Conservation (phyloP, 2,113 vertebrate species). For the Anthoscopus minutus region DNA sequence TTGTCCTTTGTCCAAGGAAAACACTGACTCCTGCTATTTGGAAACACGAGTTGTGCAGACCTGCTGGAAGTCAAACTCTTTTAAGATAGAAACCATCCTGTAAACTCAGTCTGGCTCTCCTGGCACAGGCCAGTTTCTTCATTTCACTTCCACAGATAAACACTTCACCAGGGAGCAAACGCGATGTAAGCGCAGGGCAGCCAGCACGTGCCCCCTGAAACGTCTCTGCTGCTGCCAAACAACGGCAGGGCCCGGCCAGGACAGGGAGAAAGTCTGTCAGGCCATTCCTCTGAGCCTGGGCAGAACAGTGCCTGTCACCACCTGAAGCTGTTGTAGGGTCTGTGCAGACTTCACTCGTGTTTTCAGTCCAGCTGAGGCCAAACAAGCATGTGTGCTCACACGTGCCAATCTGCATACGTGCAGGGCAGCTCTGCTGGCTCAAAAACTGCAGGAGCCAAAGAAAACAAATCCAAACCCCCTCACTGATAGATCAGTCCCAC, state of each 20-base stretch:
- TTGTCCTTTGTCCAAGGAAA: slow-evolving; percentile 29
- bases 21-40: not conserved
- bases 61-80: not conserved
- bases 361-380: not conserved
- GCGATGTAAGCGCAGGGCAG: not conserved
- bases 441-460: not conserved
- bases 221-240: not conserved
- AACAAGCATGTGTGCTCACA: not conserved
- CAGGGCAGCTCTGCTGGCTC: no score
- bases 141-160: not conserved
- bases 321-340: not conserved
- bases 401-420: rapidly evolving
- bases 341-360: not conserved
- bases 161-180: not conserved
- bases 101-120: not conserved
- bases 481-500: not conserved
- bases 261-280: not conserved
- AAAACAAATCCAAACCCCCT: not conserved
- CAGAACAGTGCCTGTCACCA: not conserved
- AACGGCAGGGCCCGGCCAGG: not conserved
- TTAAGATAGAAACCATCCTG: not conserved
- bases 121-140: not conserved
- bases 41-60: not conserved
- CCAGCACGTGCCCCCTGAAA: not conserved
- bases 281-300: not conserved